Evolutionary conservation across 2,888 invertebrate genomes (phyloP).

Genomic region (Drosophila eohydei): DNA sequence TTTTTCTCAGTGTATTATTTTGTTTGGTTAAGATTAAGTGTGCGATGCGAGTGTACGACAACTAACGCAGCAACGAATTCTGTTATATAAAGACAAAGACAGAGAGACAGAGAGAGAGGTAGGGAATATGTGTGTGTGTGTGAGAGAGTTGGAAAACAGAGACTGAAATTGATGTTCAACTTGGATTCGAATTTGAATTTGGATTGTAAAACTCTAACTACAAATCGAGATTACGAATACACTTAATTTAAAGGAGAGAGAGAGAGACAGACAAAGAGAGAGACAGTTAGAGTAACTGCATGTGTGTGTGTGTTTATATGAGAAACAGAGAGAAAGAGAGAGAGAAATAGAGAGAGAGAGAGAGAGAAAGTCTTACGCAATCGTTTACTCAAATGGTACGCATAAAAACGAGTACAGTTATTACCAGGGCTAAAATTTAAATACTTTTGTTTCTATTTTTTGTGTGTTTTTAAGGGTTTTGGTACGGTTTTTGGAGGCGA

Average conservation of each 20-base stretch:
- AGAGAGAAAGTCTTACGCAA: slow-evolving; percentile 47
- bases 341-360: slow-evolving; percentile 45
- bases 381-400: slow-evolving; percentile 59
- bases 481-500: slow-evolving; percentile 29
- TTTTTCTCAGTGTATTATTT: slow-evolving; percentile 15
- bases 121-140: slow-evolving; percentile 4
- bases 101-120: slow-evolving; percentile 17
- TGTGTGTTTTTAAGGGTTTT: not conserved
- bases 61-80: slow-evolving; percentile 46
- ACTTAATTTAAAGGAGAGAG: slow-evolving; percentile 38
- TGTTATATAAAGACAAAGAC: slow-evolving; percentile 30
- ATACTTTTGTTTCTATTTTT: slow-evolving; percentile 11
- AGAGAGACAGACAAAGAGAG: slow-evolving; percentile 19
- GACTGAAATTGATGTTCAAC: slow-evolving; percentile 27
- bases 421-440: slow-evolving; percentile 46
- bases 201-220: slow-evolving; percentile 67
- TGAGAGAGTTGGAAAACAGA: slow-evolving; percentile 3
- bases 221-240: slow-evolving; percentile 54
- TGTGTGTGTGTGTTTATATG: not conserved
- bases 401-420: slow-evolving; percentile 51
- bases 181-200: slow-evolving; percentile 37
- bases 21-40: slow-evolving; percentile 29
- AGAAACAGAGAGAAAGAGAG: slow-evolving; percentile 22
- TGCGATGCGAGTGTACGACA: slow-evolving; percentile 67
- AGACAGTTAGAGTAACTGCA: slow-evolving; percentile 21